Conservation (phyloP, 2,888 invertebrate species). For the Hyppa rectilinea region DNA sequence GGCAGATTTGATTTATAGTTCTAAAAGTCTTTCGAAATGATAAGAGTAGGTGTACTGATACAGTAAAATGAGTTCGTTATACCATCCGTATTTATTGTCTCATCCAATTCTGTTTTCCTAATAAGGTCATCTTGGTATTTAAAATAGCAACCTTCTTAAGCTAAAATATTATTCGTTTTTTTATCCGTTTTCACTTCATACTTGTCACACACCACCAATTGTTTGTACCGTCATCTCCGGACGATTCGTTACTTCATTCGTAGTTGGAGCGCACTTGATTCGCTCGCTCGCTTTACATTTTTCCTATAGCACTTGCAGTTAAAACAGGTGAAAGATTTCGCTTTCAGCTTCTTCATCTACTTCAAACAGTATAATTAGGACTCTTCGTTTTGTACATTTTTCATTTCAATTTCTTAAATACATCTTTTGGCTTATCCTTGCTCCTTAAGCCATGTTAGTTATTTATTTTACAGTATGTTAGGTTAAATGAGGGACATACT, state of each 20-base stretch:
- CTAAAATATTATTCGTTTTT: not conserved
- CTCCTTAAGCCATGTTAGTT: too few relatives aligned
- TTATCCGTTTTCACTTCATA: not conserved
- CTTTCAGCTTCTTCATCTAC: not conserved
- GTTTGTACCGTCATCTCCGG: constrained; percentile 61
- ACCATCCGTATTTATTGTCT: not conserved
- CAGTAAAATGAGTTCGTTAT: not conserved
- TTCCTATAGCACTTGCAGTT: constrained; percentile 51
- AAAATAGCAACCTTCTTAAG: not conserved
- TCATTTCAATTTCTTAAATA: not conserved
- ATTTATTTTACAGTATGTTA: too few relatives aligned
- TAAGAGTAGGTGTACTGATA: not conserved
- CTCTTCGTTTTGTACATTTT: not conserved
- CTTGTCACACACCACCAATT: constrained; percentile 54
- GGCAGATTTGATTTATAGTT: too few relatives aligned
- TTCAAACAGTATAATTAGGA: not conserved
- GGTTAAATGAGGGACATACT: too few relatives aligned
- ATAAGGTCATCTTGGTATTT: not conserved
- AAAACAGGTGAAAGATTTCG: constrained; percentile 29
- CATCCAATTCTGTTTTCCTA: not conserved
- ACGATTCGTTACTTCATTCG: constrained; percentile 71
- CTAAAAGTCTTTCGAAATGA: not conserved
- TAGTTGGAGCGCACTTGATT: constrained; percentile 66
- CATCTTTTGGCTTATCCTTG: not conserved
- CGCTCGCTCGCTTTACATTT: constrained; percentile 53